Evolutionary conservation across 2,888 invertebrate species (phyloP).

Genomic region (Napeogenes inachia): DNA sequence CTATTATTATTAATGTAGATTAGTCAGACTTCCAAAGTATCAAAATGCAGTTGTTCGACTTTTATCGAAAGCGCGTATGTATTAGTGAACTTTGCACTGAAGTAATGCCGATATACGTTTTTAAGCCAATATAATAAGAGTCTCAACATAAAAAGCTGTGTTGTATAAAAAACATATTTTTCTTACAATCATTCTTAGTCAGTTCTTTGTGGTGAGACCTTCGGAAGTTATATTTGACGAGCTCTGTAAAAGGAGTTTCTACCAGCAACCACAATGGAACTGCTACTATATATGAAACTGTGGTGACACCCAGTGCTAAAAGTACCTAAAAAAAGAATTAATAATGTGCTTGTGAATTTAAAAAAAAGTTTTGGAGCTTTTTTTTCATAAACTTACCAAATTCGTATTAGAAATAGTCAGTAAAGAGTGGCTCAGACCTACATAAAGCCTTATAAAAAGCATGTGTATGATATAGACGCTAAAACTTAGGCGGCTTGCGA

Average conservation of each 20-base stretch:
- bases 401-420: background rate
- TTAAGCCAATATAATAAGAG: no score
- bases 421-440: constrained; percentile 7
- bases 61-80: no score
- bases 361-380: background rate
- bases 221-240: constrained; percentile 9
- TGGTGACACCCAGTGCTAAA: constrained; percentile 16
- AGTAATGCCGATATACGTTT: no score
- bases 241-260: constrained; percentile 36
- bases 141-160: no score
- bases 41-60: no score
- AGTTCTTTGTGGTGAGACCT: background rate
- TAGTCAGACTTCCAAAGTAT: no score
- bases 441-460: constrained; percentile 20
- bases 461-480: constrained; percentile 33
- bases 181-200: constrained; percentile 3
- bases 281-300: constrained; percentile 29
- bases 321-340: constrained; percentile 28
- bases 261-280: constrained; percentile 36
- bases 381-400: constrained; percentile 5
- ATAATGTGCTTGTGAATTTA: background rate
- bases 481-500: constrained; percentile 33
- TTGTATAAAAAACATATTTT: no score
- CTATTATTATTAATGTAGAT: no score
- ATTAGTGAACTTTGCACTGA: no score